Conservation (phyloP, 1,140 invertebrate genomes). For the Sminthurinus signatus region DNA sequence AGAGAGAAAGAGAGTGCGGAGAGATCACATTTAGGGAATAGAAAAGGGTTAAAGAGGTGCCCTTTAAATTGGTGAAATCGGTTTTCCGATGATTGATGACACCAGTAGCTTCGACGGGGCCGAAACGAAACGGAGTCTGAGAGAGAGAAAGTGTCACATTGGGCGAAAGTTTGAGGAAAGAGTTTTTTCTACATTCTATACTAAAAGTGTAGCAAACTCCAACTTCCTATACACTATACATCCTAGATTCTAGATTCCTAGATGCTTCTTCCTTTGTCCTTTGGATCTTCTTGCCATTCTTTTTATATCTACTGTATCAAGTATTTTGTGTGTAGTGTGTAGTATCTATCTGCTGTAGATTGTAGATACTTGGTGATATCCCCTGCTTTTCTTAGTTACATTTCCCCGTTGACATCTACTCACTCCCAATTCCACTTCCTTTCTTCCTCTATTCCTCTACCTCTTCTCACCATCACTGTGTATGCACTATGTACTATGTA, state of each 20-base stretch:
- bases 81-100: slow-evolving; percentile 38
- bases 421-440: slow-evolving; percentile 11
- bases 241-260: too few relatives aligned
- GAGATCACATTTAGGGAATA: slow-evolving; percentile 20
- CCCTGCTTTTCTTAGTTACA: slow-evolving; percentile 15
- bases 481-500: too few relatives aligned
- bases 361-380: slow-evolving; percentile 1
- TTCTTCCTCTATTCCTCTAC: too few relatives aligned
- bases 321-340: too few relatives aligned
- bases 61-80: slow-evolving; percentile 35
- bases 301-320: too few relatives aligned
- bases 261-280: not conserved
- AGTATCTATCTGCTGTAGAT: too few relatives aligned
- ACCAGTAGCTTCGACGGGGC: slow-evolving; percentile 23
- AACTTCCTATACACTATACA: too few relatives aligned
- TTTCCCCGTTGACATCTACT: slow-evolving; percentile 21
- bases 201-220: too few relatives aligned
- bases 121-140: slow-evolving; percentile 2
- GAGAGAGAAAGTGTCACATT: slow-evolving; percentile 23
- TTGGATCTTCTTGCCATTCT: too few relatives aligned
- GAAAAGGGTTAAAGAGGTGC: slow-evolving; percentile 33
- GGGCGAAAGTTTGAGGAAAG: slow-evolving; percentile 28
- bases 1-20: too few relatives aligned
- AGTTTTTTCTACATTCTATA: slow-evolving; percentile 25
- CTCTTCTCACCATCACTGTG: too few relatives aligned